A percentile compares a stretch with the other conserved stretches of the same genome.
phyloP scores from a whole-genome alignment of 2,888 invertebrate species.

The Nomada ferruginata region DNA sequence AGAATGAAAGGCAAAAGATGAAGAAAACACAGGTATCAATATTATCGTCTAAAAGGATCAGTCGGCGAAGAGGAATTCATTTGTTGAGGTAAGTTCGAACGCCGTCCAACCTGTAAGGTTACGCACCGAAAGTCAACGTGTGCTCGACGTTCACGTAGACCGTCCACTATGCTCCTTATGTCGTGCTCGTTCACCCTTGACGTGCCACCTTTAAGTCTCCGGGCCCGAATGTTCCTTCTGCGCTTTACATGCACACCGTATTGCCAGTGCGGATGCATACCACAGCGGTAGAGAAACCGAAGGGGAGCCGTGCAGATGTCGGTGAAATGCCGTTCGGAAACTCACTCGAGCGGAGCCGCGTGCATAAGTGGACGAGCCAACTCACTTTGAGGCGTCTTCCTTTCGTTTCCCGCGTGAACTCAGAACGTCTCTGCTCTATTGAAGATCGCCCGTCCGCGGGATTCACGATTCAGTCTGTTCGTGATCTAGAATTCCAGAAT shows the following conservation, averaged over 20 bases:
- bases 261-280: constrained; percentile 65
- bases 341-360: constrained; percentile 82
- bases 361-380: constrained; percentile 84
- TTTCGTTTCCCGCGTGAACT: constrained; percentile 73
- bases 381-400: constrained; percentile 82
- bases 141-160: constrained; percentile 37
- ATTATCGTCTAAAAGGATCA: too few relatives aligned
- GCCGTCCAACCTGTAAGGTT: constrained; percentile 29
- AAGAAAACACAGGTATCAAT: too few relatives aligned
- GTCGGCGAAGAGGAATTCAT: neutral
- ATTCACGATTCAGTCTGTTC: neutral
- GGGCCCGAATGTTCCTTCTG: constrained; percentile 63
- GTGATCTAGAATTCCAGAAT: neutral
- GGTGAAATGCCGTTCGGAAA: constrained; percentile 82
- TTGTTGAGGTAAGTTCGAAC: constrained; percentile 6
- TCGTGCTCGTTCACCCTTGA: constrained; percentile 81
- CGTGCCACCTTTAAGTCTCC: constrained; percentile 73
- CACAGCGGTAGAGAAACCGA: constrained; percentile 64
- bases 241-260: constrained; percentile 53
- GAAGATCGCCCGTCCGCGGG: neutral
- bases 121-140: constrained; percentile 42
- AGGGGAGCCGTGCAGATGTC: constrained; percentile 83
- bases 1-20: too few relatives aligned
- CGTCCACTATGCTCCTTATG: constrained; percentile 75
- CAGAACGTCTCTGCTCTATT: constrained; percentile 33